phyloP scores from a whole-genome alignment of 2,888 invertebrate species.

The Beris chalybata region DNA sequence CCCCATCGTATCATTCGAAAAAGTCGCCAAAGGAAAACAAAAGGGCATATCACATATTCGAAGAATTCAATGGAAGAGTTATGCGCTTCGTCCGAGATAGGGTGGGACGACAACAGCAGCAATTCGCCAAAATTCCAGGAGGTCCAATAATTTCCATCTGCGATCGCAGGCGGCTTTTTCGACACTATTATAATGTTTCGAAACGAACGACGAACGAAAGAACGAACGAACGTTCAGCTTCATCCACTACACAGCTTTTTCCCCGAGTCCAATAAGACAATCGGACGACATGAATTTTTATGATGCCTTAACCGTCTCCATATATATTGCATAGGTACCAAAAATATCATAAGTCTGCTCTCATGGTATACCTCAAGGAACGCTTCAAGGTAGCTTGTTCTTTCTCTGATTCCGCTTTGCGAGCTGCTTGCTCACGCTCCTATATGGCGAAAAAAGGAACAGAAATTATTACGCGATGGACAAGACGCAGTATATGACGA shows the following conservation, averaged over 20 bases:
- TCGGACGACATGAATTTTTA: constrained; percentile 39
- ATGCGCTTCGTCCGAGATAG: constrained; percentile 18
- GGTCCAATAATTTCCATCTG: constrained; percentile 40
- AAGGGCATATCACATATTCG: constrained; percentile 18
- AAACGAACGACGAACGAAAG: constrained; percentile 28
- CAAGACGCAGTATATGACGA: constrained; percentile 20
- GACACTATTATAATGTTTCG: constrained; percentile 46
- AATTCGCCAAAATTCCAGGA: constrained; percentile 40
- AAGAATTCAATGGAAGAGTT: constrained; percentile 34
- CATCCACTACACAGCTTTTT: neutral
- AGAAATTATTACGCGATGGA: constrained; percentile 29
- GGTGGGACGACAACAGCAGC: constrained; percentile 13
- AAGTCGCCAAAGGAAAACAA: neutral
- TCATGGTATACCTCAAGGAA: too few species aligned
- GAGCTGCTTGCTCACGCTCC: too few species aligned
- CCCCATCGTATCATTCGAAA: neutral
- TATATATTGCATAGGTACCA: too few species aligned
- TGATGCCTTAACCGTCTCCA: constrained; percentile 34
- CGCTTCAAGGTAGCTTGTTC: too few species aligned
- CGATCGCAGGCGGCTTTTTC: constrained; percentile 52
- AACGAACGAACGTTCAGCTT: constrained; percentile 22
- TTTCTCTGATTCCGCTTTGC: too few species aligned
- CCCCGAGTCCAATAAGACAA: constrained; percentile 41
- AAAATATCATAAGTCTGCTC: too few species aligned
- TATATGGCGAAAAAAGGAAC: constrained; percentile 1